Base-by-base conservation (phyloP, 2,797 vertebrate genomes). In the Clarias laeviceps region DNA sequence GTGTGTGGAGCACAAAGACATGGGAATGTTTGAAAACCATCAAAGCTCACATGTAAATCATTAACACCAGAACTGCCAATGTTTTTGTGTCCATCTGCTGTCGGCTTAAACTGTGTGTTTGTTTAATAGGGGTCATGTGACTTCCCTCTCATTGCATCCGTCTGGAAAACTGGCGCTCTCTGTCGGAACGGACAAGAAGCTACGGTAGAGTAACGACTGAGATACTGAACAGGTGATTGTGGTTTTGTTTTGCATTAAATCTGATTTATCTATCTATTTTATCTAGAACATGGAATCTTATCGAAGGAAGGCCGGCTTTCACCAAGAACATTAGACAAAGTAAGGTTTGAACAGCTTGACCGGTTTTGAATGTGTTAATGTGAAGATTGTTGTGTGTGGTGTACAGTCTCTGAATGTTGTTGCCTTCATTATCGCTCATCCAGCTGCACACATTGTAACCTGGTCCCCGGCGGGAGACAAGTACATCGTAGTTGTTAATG, bases 291-390 rank as follows among this genome's bases (percentile, higher is more conserved):
- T 99, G 98, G 98, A 99, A 99, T 94, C 97, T 99, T 80, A 94
- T 96, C 73, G 96, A 96, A 76, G 98, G 98, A 91, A 94, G 97
- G 91, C 96, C 97, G 1, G 98, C 98, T 29, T 99, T 99, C 90
- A 96, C 99, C 91, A 99, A 99, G 95, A 99, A 98, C 88, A 95
- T 99, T 89, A 99, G 98, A 89, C 96, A 97, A 90, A 98, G 98
- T 99, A 92, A 97, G 98, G 93, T 84, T 34, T 65, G 17, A 7
- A 40, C 24, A 29, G 40, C 22, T 18, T 20, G 8, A 20, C 7
- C 20, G 22, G 22, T 7, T 64, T 64, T 15, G 69, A 0, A 59
- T n/a, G 0, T 66, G 27, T 32, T 18, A 29, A 27, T 65, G 2
- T 18, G 1, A 14, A 17, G 9, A 5, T 22, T 50, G 5, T 80